Percentiles rank a stretch among this genome's conserved stretches.
Conservation (phyloP, 2,797 vertebrate genomes). For the Melanotaenia maccullochi region DNA sequence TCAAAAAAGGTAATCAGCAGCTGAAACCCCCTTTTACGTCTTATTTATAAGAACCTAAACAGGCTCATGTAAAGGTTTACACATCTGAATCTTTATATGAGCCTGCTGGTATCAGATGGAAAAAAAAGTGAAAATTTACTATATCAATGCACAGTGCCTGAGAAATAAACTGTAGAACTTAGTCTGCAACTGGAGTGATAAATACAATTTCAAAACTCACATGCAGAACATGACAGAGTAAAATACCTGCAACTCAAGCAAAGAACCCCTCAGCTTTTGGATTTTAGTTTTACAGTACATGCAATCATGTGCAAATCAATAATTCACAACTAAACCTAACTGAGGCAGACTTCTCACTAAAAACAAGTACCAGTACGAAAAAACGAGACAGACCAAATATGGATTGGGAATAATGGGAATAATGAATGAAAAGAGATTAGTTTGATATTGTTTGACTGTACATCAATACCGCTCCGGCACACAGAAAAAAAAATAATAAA, state of each 20-base stretch:
- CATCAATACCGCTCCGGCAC: not conserved
- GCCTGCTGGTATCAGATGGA: conserved; percentile 7
- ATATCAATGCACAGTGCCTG: conserved; percentile 39
- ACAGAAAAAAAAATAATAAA: no score
- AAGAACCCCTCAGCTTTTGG: conserved; percentile 24
- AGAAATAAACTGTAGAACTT: conserved; percentile 38
- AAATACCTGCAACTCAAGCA: conserved; percentile 17
- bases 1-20: conserved; percentile 11
- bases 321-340: conserved; percentile 46
- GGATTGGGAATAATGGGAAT: conserved; percentile 8
- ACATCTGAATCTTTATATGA: not conserved
- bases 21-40: conserved; percentile 5
- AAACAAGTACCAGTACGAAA: conserved; percentile 58
- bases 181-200: conserved; percentile 28
- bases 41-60: conserved; percentile 13
- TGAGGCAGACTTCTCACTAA: conserved; percentile 40
- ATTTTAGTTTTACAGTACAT: conserved; percentile 68
- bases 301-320: conserved; percentile 71
- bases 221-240: conserved; percentile 55
- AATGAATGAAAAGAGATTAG: conserved; percentile 41
- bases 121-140: conserved; percentile 35
- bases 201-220: conserved; percentile 46
- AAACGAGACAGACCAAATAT: conserved; percentile 12
- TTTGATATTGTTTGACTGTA: conserved; percentile 23
- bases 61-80: not conserved